Evolutionary conservation across 2,113 vertebrate species (phyloP).

Genomic region (Cyanoliseus patagonus): DNA sequence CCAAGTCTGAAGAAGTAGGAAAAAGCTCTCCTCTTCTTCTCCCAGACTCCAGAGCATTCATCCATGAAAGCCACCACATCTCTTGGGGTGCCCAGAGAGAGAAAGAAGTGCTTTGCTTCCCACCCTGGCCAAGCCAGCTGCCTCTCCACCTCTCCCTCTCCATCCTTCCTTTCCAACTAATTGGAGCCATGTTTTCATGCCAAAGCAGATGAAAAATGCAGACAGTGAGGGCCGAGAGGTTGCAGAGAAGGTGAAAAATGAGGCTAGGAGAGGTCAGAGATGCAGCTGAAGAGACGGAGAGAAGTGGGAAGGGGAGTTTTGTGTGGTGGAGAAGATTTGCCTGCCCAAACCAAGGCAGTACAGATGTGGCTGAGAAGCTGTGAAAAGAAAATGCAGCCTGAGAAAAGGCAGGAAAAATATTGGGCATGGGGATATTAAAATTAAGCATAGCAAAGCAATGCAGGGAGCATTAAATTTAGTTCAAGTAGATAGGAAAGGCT

Average conservation of each 20-base stretch:
- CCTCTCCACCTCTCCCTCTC: neutral
- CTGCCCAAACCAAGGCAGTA: neutral
- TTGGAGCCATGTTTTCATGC: slow-evolving; percentile 14
- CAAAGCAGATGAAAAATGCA: slow-evolving; percentile 31
- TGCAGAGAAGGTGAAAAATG: slow-evolving; percentile 34
- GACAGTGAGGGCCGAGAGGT: neutral
- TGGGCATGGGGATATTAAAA: neutral
- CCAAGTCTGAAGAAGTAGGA: neutral
- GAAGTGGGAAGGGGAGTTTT: neutral
- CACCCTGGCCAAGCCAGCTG: neutral
- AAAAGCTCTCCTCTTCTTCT: neutral
- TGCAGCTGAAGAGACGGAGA: neutral
- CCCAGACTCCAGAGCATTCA: neutral
- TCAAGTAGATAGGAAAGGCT: neutral
- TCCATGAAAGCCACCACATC: neutral
- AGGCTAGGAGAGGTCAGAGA: slow-evolving; percentile 2
- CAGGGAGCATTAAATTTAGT: neutral
- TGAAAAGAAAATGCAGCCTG: neutral
- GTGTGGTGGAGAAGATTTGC: neutral
- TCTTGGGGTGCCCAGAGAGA: neutral
- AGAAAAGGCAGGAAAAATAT: neutral
- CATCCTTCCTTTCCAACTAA: neutral
- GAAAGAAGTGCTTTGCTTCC: neutral
- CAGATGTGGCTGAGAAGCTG: neutral
- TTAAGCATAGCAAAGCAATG: neutral